phyloP scores from a whole-genome alignment of 1,140 invertebrate species.

The Drosophila leontia region DNA sequence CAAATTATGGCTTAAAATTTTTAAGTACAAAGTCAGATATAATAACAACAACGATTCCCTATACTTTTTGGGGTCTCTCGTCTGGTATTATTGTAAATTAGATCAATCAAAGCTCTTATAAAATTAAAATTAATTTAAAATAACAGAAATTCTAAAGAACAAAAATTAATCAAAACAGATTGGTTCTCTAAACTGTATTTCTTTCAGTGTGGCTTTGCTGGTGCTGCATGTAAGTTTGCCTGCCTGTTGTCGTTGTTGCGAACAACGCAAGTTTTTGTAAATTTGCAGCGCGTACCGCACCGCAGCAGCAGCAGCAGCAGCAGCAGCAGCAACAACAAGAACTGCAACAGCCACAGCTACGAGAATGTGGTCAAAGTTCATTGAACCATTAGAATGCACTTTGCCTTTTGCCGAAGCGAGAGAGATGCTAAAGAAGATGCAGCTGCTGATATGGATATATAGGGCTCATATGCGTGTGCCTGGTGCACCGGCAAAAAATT shows the following conservation, averaged over 20 bases:
- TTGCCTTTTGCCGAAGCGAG: slow-evolving; percentile 21
- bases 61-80: too few species aligned
- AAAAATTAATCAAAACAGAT: not conserved
- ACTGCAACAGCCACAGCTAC: slow-evolving; percentile 34
- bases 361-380: slow-evolving; percentile 74
- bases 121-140: too few species aligned
- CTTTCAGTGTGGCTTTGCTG: slow-evolving; percentile 10
- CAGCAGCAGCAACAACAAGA: slow-evolving; percentile 28
- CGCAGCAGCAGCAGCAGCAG: slow-evolving; percentile 8
- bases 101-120: too few species aligned
- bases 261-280: slow-evolving; percentile 48
- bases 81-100: too few species aligned
- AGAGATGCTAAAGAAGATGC: slow-evolving; percentile 24
- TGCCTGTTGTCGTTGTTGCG: slow-evolving; percentile 19
- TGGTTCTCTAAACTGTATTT: not conserved
- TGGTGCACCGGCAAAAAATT: slow-evolving; percentile 18
- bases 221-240: slow-evolving; percentile 19
- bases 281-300: slow-evolving; percentile 56
- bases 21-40: too few species aligned
- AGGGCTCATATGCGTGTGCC: slow-evolving; percentile 9
- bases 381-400: slow-evolving; percentile 70
- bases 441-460: slow-evolving; percentile 10
- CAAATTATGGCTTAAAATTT: too few species aligned
- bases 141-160: not conserved
- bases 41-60: too few species aligned